Base-by-base conservation (phyloP, 2,888 invertebrate genomes). In the Tuta absoluta region DNA sequence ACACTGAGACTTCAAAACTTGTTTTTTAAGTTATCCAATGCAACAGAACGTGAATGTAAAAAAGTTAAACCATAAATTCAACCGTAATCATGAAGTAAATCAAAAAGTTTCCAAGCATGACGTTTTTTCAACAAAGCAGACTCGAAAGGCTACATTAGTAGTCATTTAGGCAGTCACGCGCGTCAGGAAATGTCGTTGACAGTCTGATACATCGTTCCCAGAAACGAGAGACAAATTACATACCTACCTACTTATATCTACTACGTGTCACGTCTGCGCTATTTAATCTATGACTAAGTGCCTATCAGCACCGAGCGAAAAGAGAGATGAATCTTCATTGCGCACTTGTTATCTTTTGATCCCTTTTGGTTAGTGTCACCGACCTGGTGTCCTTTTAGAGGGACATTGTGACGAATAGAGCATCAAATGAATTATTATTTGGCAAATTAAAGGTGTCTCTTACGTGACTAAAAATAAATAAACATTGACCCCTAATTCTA, bases 261-360 rank as follows among this genome's bases (percentile, higher is more conserved):
- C 7, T 24, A 33, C 14, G 58, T 45, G 60, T 45, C 60, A 12
- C 23, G 45, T 60, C 60, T 60, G n/a, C 24, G 12, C 45, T 60
- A 60, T 45, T 60, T 60, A 60, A 60, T 60, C 60, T 60, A 60
- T 60, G 60, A 60, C 59, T 58, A 58, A 58, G 37, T 58, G 38
- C 33, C 28, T 45, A 62, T 49, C 48, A 17, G 48, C 19, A 14
- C 23, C 48, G n/a, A 41, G 60, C 8, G 45, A 41, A 41, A 60
- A 60, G 48, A 19, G 45, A 60, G 60, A 41, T 41, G 48, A 60
- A 58, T 58, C 58, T 58, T 56, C 28, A 17, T 24, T 33, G 56
- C n/a, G 24, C 56, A 14, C 24, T 24, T 56, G 56, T 56, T 28
- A 56, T 56, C 33, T 28, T 28, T 8, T 17, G 33, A 33, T 56